These are phyloP conservation scores for Drosophila triauraria DNA, from an alignment of 1,140 invertebrate species.

Conservation along the genomic window DNA sequence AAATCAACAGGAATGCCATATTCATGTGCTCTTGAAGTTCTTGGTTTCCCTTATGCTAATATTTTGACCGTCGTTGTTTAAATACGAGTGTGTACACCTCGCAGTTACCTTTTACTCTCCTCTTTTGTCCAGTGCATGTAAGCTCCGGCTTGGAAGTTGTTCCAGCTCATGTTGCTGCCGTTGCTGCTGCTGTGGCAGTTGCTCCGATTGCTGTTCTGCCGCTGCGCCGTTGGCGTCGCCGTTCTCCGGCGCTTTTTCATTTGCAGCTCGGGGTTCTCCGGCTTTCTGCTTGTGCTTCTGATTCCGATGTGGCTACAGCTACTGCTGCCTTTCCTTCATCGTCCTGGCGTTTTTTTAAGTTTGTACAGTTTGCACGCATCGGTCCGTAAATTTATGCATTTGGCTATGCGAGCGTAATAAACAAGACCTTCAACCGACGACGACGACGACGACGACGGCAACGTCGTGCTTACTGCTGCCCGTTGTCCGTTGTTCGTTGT, in stretches of 20 bases:
- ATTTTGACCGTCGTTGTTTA: slow-evolving; percentile 27
- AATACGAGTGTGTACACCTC: slow-evolving; percentile 22
- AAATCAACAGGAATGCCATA: slow-evolving; percentile 9
- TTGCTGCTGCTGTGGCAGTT: slow-evolving; percentile 16
- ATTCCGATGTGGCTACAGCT: slow-evolving; percentile 10
- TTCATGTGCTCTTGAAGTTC: neutral
- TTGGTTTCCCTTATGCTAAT: slow-evolving; percentile 5
- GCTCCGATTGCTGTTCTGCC: slow-evolving; percentile 32
- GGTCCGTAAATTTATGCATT: slow-evolving; percentile 84
- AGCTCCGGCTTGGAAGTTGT: slow-evolving; percentile 66
- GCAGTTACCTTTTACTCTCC: slow-evolving; percentile 17
- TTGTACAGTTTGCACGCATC: slow-evolving; percentile 82
- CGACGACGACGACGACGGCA: slow-evolving; percentile 62
- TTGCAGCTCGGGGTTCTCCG: slow-evolving; percentile 70
- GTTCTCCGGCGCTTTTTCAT: slow-evolving; percentile 69
- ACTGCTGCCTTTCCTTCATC: slow-evolving; percentile 21
- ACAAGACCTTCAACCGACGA: slow-evolving; percentile 80
- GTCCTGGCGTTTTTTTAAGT: slow-evolving; percentile 61
- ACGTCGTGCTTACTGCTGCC: slow-evolving; percentile 44
- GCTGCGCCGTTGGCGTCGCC: slow-evolving; percentile 17
- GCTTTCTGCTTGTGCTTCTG: slow-evolving; percentile 36
- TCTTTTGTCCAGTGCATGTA: slow-evolving; percentile 71
- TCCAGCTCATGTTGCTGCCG: slow-evolving; percentile 25
- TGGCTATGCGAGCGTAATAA: slow-evolving; percentile 83
- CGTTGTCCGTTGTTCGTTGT: slow-evolving; percentile 18